Percentiles rank a stretch among this genome's conserved stretches.
These are phyloP conservation scores for Variabilichromis moorii DNA, from an alignment of 2,113 vertebrate species.

Conservation along the genomic window DNA sequence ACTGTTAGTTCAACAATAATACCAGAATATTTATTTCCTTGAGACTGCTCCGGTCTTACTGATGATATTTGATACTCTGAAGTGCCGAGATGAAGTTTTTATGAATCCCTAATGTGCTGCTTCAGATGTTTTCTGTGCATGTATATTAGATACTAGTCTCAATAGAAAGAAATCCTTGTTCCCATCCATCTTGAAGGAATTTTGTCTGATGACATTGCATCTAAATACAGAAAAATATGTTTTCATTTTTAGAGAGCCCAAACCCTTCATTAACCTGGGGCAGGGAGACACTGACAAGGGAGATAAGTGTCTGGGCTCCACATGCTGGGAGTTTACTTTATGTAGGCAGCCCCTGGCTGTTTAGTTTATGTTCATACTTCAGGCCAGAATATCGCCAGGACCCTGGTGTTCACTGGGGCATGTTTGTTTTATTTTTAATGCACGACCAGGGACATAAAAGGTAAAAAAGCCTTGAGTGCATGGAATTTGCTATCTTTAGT, in stretches of 20 bases:
- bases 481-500: slow-evolving; percentile 69
- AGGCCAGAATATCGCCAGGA: slow-evolving; percentile 39
- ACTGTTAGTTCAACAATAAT: neutral
- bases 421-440: slow-evolving; percentile 70
- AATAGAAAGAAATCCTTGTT: neutral
- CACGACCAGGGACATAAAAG: slow-evolving; percentile 61
- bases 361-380: slow-evolving; percentile 45
- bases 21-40: neutral
- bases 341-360: slow-evolving; percentile 30
- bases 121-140: neutral
- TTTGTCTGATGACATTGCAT: neutral
- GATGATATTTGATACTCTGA: neutral
- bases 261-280: neutral
- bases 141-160: neutral
- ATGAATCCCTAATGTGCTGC: neutral
- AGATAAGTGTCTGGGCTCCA: slow-evolving; percentile 46
- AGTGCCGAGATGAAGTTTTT: neutral
- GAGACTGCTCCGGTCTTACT: neutral
- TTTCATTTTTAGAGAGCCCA: neutral
- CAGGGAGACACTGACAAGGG: slow-evolving; percentile 9
- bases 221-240: neutral
- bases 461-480: slow-evolving; percentile 43
- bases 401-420: slow-evolving; percentile 10
- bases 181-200: neutral
- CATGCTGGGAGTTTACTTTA: slow-evolving; percentile 58